Evolutionary conservation across 2,888 invertebrate genomes (phyloP), one percentile per base, ranked within the genome.

Genomic region (Brachyopa scutellaris): DNA sequence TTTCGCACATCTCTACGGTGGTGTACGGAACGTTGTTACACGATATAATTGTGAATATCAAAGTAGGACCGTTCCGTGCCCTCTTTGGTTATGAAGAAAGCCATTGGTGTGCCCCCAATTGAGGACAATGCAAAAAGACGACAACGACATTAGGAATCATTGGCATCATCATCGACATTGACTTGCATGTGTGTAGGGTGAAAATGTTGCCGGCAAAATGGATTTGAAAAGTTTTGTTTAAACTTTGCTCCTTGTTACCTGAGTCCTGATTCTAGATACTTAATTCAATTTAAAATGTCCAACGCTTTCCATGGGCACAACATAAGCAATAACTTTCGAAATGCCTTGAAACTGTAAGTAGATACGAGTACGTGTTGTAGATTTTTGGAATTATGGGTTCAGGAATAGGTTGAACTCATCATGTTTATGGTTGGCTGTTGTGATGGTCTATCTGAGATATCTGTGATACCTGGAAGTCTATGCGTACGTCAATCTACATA

Each of bases 1-100:
- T n/a, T 29, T 36, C 19, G 17, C n/a, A 17, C 19, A 7, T 29
- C 36, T 40, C 13, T 40, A 9, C 2, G 23, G n/a, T 23, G 11
- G 11, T 15, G 21, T 38, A 6, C 38, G 8, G 29, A 7, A 19
- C 26, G 26, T 19, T 26, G 49, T 29, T 67, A 69, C 38, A 69
- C 40, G 70, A 33, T 17, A 70, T 70, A 70, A 70, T 61, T 70
- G 40, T 42, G 40, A 70, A 69, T 69, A 69, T 69, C 69, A 69
- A 69, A 53, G 13, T 51, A 61, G 69, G 51, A 8, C 51, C 33
- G 13, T 70, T 49, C 8, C 33, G 3, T 42, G 51, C 19, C 29
- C 23, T 26, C 31, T 67, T n/a, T 29, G 26, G 13, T 53, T 42
- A 40, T 55, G 55, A 62, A 69, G 61, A 70, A 62, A 62, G 33